These are phyloP conservation scores for Montipora capitata DNA, from an alignment of 92 coral and sea anemone genomes.

Conservation along the genomic window DNA sequence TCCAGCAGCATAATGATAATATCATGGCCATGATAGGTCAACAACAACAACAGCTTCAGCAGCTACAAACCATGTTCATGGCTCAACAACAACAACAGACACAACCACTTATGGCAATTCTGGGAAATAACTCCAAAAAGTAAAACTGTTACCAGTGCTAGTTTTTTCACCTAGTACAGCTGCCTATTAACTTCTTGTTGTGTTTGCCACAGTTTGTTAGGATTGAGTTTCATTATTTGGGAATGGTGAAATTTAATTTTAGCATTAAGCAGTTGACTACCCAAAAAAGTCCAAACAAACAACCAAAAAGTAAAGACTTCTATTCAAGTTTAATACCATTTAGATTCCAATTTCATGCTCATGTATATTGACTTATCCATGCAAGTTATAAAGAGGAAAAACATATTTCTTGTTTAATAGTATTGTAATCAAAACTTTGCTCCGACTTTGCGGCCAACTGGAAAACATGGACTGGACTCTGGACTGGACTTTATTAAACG, in stretches of 20 bases:
- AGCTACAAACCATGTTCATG: neutral
- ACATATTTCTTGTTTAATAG: slow-evolving; percentile 23
- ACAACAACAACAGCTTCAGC: slow-evolving; percentile 19
- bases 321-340: neutral
- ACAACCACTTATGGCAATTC: slow-evolving; percentile 16
- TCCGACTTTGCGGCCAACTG: no score
- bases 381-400: slow-evolving; percentile 17
- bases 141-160: slow-evolving; percentile 7
- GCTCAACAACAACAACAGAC: no score
- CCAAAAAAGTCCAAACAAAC: slow-evolving; percentile 17
- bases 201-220: slow-evolving; percentile 2
- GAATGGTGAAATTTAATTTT: neutral
- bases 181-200: slow-evolving; percentile 7
- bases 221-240: slow-evolving; percentile 16
- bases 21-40: slow-evolving; percentile 10
- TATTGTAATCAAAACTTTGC: neutral
- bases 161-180: slow-evolving; percentile 14
- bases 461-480: no score
- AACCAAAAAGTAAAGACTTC: slow-evolving; percentile 8
- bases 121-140: slow-evolving; percentile 17
- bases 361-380: neutral
- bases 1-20: neutral
- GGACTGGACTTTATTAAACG: no score
- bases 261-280: neutral
- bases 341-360: neutral